phyloP scores from a whole-genome alignment of 2,888 invertebrate genomes.

The Cerastis leucographa region DNA sequence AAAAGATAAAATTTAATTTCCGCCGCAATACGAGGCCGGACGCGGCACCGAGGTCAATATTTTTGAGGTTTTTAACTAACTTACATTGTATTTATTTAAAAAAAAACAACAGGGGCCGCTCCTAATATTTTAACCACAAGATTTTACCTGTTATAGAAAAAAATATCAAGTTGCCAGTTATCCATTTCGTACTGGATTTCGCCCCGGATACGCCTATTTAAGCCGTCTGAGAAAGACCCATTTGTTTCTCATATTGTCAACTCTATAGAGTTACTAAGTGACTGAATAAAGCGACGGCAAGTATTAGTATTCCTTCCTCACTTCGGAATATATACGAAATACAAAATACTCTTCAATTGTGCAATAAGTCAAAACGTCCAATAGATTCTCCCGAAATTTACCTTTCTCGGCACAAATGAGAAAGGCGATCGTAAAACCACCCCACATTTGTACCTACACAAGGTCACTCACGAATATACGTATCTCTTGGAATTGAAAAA shows the following conservation, averaged over 20 bases:
- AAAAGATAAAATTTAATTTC: too few relatives aligned
- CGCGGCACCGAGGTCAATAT: too few relatives aligned
- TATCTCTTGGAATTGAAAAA: conserved; percentile 82
- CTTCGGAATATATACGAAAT: conserved; percentile 59
- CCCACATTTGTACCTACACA: conserved; percentile 78
- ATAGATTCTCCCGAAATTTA: conserved; percentile 81
- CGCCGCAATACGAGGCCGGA: too few relatives aligned
- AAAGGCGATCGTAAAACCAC: conserved; percentile 82
- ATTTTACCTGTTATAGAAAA: too few relatives aligned
- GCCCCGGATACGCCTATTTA: too few relatives aligned
- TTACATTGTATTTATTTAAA: too few relatives aligned
- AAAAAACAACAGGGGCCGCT: too few relatives aligned
- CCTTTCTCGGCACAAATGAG: conserved; percentile 79
- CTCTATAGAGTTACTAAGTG: conserved; percentile 8
- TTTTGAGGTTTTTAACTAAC: too few relatives aligned
- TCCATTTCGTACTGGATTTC: too few relatives aligned
- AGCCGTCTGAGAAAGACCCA: too few relatives aligned
- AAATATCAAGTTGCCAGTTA: too few relatives aligned
- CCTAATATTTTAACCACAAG: too few relatives aligned
- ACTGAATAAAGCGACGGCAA: conserved; percentile 1
- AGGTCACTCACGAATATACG: conserved; percentile 81
- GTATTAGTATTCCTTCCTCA: conserved; percentile 40
- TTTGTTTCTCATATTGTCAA: neutral
- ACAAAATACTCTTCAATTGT: conserved; percentile 74
- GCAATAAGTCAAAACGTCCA: conserved; percentile 82